Evolutionary conservation across 1,140 invertebrate species (phyloP).

Genomic region (Patella vulgata): DNA sequence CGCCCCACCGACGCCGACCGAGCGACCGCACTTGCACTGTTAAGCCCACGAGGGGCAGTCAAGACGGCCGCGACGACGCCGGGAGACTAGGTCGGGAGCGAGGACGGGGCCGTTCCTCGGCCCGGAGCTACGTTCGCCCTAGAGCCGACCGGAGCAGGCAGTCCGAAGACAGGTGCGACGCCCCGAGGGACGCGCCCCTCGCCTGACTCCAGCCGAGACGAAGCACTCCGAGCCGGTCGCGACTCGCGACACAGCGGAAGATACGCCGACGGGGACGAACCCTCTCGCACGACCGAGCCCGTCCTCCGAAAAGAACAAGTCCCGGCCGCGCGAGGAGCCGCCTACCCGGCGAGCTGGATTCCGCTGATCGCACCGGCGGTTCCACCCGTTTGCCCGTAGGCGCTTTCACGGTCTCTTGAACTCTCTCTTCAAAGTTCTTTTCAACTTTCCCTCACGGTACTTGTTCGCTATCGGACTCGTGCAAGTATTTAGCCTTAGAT

Average conservation of each 20-base stretch:
- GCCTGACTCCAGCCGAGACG: constrained; percentile 75
- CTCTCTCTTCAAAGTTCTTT: constrained; percentile 91
- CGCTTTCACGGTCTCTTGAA: constrained; percentile 86
- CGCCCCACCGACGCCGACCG: constrained; percentile 35
- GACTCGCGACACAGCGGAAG: not conserved
- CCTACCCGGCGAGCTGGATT: constrained; percentile 66
- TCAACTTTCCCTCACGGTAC: constrained; percentile 92
- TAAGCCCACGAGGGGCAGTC: constrained; percentile 28
- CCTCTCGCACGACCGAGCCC: constrained; percentile 53
- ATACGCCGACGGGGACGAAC: not conserved
- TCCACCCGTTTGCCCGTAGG: constrained; percentile 76
- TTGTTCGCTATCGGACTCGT: constrained; percentile 89
- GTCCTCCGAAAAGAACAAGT: too few species aligned
- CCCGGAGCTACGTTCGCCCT: not conserved
- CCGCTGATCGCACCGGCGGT: constrained; percentile 70
- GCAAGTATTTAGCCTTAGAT: constrained; percentile 87
- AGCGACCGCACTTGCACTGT: constrained; percentile 17
- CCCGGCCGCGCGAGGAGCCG: constrained; percentile 38
- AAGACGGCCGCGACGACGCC: constrained; percentile 20
- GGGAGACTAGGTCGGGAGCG: constrained; percentile 17
- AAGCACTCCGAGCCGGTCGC: constrained; percentile 57
- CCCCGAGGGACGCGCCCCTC: constrained; percentile 52
- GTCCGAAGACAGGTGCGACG: constrained; percentile 66
- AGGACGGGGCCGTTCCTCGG: not conserved
- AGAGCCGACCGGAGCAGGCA: not conserved